phyloP scores from a whole-genome alignment of 2,888 invertebrate genomes.

The Brenthis daphne region DNA sequence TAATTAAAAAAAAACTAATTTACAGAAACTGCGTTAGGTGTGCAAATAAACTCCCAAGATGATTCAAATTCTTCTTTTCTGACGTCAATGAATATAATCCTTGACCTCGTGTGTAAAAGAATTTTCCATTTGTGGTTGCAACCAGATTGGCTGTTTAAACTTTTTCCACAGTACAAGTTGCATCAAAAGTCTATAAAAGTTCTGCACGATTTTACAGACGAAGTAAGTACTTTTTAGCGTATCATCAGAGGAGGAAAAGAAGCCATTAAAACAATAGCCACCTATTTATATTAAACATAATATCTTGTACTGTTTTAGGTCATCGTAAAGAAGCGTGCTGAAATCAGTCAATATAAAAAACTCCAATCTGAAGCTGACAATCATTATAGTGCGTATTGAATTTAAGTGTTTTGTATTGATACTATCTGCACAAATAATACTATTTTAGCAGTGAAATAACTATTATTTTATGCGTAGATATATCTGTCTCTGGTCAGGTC shows the following conservation, averaged over 20 bases:
- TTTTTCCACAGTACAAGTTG: conserved; percentile 72
- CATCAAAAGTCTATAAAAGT: conserved; percentile 75
- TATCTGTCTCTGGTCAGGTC: no score
- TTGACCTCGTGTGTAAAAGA: conserved; percentile 62
- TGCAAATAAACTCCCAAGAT: conserved; percentile 65
- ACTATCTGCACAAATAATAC: no score
- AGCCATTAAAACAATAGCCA: no score
- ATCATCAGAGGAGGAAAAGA: no score
- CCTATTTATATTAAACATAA: neutral
- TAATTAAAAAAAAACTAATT: neutral
- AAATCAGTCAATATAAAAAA: conserved; percentile 50
- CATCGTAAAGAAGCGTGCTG: conserved; percentile 56
- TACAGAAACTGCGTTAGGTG: conserved; percentile 70
- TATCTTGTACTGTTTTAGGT: conserved; percentile 48
- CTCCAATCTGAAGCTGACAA: conserved; percentile 53
- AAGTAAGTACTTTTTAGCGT: conserved; percentile 51
- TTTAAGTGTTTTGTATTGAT: neutral
- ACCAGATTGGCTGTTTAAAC: conserved; percentile 81
- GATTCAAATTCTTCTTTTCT: conserved; percentile 62
- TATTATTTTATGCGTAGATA: no score
- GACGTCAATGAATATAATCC: conserved; percentile 51
- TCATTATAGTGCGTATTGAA: conserved; percentile 56
- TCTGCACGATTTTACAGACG: conserved; percentile 83
- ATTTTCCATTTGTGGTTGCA: conserved; percentile 75
- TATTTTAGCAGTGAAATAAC: no score